Evolutionary conservation across 2,113 vertebrate species (phyloP).

Genomic region (Clarias gariepinus): DNA sequence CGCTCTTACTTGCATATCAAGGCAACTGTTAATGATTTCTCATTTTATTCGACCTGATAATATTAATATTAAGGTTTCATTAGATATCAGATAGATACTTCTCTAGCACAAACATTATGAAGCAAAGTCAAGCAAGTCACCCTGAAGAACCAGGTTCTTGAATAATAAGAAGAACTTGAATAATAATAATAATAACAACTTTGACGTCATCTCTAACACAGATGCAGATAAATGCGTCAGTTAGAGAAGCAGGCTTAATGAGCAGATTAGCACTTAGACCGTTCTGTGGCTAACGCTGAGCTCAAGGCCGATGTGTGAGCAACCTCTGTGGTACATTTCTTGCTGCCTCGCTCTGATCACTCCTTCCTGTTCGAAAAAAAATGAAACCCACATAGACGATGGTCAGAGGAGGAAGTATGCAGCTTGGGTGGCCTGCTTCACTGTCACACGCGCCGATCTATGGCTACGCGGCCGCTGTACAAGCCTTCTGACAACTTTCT

Average conservation of each 20-base stretch:
- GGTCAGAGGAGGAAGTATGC: slow-evolving; percentile 51
- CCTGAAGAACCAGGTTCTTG: neutral
- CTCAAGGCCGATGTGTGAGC: neutral
- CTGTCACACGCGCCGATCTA: slow-evolving; percentile 12
- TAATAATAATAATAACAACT: neutral
- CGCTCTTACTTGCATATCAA: neutral
- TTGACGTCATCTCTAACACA: neutral
- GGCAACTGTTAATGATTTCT: neutral
- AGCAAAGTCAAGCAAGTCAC: neutral
- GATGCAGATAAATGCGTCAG: neutral
- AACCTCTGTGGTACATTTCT: neutral
- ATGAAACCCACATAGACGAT: neutral
- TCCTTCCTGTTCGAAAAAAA: slow-evolving; percentile 41
- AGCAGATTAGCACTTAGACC: neutral
- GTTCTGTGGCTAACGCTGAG: neutral
- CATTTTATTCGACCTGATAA: neutral
- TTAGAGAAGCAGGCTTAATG: neutral
- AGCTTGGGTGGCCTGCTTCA: slow-evolving; percentile 22
- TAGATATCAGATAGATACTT: neutral
- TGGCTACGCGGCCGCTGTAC: neutral
- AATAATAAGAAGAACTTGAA: too few relatives aligned
- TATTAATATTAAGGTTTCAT: neutral
- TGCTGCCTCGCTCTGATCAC: slow-evolving; percentile 5
- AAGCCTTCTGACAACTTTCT: slow-evolving; percentile 23
- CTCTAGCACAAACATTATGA: neutral